Percentiles rank a stretch among this genome's conserved stretches.
These are phyloP conservation scores for Actinia tenebrosa DNA, from an alignment of 64 coral and sea anemone genomes.

Conservation along the genomic window DNA sequence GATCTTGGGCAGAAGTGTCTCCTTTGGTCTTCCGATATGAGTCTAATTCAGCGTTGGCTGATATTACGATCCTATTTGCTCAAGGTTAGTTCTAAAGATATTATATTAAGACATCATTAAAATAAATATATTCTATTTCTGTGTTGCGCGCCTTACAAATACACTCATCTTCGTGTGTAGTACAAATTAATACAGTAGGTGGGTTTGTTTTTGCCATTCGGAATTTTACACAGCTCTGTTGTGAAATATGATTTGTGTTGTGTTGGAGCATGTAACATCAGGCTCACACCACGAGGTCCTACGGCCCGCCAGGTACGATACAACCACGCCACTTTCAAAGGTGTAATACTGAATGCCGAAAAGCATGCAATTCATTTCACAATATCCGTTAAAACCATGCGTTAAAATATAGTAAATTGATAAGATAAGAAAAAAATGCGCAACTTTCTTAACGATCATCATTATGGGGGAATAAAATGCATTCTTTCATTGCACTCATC, in stretches of 20 bases:
- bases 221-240: neutral
- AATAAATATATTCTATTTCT: neutral
- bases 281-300: neutral
- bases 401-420: too few relatives aligned
- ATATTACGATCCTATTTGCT: constrained; percentile 23
- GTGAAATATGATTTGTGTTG: neutral
- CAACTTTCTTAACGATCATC: too few relatives aligned
- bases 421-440: too few relatives aligned
- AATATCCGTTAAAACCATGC: too few relatives aligned
- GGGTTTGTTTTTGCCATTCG: neutral
- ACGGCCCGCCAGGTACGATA: neutral
- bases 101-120: neutral
- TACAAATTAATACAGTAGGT: neutral
- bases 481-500: too few relatives aligned
- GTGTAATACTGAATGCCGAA: too few relatives aligned
- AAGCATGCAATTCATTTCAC: too few relatives aligned
- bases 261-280: neutral
- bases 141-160: neutral
- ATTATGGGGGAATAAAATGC: too few relatives aligned
- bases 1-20: constrained; percentile 39
- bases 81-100: constrained; percentile 11
- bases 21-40: neutral
- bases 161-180: neutral
- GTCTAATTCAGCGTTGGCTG: neutral
- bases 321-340: neutral